These are phyloP conservation scores for Rana temporaria DNA, from an alignment of 2,113 vertebrate species.

Conservation along the genomic window DNA sequence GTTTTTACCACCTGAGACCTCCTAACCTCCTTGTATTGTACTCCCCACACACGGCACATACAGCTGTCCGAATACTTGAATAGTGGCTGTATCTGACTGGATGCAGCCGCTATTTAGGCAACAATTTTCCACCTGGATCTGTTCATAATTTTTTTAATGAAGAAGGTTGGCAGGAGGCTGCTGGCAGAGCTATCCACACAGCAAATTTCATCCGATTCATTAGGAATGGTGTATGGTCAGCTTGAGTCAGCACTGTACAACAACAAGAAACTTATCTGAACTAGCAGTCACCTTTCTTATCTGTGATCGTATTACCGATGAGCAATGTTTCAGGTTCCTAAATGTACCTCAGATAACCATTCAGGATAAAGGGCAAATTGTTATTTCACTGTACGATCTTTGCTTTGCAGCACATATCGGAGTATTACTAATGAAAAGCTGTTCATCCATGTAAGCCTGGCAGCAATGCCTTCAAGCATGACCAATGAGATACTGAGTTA, in stretches of 20 bases:
- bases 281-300: conserved; percentile 43
- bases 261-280: conserved; percentile 11
- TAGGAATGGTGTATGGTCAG: no score
- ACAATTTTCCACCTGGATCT: no score
- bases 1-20: no score
- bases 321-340: neutral
- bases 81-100: no score
- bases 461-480: neutral
- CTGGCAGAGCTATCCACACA: no score
- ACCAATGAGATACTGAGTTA: neutral
- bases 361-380: neutral
- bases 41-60: no score
- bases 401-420: neutral
- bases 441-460: neutral
- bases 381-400: conserved; percentile 37
- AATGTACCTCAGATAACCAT: conserved; percentile 19
- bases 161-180: no score
- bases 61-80: no score
- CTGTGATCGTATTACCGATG: conserved; percentile 43
- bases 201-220: no score
- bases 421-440: conserved; percentile 5
- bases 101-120: no score
- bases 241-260: neutral
- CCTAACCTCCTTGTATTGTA: no score
- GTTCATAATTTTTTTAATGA: no score